Conservation (phyloP, 2,113 vertebrate species). For the Hiodon tergisus region DNA sequence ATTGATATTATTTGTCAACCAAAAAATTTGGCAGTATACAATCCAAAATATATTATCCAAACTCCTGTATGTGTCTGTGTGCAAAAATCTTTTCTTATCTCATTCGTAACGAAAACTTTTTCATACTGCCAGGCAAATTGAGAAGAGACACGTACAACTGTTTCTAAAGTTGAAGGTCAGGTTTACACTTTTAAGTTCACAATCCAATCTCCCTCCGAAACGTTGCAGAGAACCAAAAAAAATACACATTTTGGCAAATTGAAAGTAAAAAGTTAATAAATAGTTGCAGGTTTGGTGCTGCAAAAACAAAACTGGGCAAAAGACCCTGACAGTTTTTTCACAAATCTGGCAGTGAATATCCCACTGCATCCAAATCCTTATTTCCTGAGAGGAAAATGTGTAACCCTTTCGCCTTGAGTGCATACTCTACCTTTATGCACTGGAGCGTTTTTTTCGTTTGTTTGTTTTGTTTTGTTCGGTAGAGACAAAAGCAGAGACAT, state of each 20-base stretch:
- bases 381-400: not conserved
- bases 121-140: no score
- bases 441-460: not conserved
- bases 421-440: not conserved
- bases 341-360: not conserved
- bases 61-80: not conserved
- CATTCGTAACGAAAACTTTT: no score
- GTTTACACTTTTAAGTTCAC: not conserved
- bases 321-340: not conserved
- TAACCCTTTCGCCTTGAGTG: not conserved
- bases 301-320: no score
- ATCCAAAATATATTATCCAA: no score
- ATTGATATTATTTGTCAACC: no score
- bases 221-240: no score
- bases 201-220: not conserved
- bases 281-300: no score
- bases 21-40: no score
- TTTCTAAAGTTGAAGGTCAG: not conserved
- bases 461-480: not conserved
- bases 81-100: no score
- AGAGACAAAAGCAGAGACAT: not conserved
- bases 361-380: not conserved
- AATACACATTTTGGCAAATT: no score
- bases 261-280: no score
- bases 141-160: no score